Base-by-base conservation (phyloP, 1,140 invertebrate species). In the Calephelis nemesis region DNA sequence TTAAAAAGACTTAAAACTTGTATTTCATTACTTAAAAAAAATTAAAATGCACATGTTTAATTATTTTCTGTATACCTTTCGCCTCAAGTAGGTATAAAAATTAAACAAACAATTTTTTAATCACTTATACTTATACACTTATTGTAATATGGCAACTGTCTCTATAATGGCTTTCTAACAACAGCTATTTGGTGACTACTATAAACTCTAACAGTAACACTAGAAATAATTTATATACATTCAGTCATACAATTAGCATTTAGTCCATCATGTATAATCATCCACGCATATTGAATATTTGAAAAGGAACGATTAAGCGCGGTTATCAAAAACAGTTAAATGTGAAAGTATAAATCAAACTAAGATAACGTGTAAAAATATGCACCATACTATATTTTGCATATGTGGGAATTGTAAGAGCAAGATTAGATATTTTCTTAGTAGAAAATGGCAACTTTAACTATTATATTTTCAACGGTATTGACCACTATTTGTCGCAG, bases 181-280 rank as follows among this genome's bases (percentile, higher is more conserved):
- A 77, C 83, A 79, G 79, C 78, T 75, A 67, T 67, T 72, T 81
- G 77, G 83, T 84, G 84, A 88, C 79, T 67, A 65, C 75, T 84
- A 79, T 81, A 85, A 83, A 82, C 77, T 82, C 11, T 71, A 71
- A 65, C 19, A 58, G 78, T 89, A 85, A 65, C 19, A 58, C 79
- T 89, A 85, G 70, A 75, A 85, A 78, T 83, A 79, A 84, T 83
- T 81, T 87, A 87, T 85, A 81, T 87, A 87, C 74, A 75, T 81
- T 87, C 86, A 88, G 82, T 87, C 84, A 72, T 74, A 81, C 78
- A 81, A 76, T 15, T 58, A 58, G 11, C 8, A 58, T 30, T 58
- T 58, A 58, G 30, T 15, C 4, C 52, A 54, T 54, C 7, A 54
- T 54, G 19, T 30, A 58, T 9, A 39, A 58, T 30, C 52, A 58